Base-by-base conservation (phyloP, 2,113 vertebrate genomes). In the Thermophis baileyi region DNA sequence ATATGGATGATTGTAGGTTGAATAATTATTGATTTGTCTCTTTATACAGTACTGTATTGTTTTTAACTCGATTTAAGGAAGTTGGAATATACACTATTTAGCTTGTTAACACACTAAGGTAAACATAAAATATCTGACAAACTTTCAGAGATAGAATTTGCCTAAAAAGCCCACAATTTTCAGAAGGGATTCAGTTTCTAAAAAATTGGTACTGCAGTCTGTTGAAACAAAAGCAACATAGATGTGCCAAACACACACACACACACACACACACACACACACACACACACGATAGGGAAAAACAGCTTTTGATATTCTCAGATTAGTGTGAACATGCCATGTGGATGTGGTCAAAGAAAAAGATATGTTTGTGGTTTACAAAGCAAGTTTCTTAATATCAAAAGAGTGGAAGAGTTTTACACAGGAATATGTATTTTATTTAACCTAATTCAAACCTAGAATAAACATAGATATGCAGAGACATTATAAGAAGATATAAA, bases 161-260 rank as follows among this genome's bases (percentile, higher is more conserved):
- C 20, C 35, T 44, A 3, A 44, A 44, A 81, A 81, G 9, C 18
- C 74, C 35, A 81, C 74, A 44, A 22, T 81, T 81, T 81, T 81
- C 74, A 81, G 74, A 81, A 81, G 74, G 35, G 18, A 35, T 20
- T 54, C 20, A 24, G n/a, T 88, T 54, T 18, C 35, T 54, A 53
- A 53, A 89, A 55, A 55, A 44, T 22, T 81, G 69, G 18, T 81
- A 81, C 35, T 81, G 18, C 35, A 81, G 18, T 44, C 90, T 87
- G 69, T 44, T 91, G 91, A 94, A 94, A 92, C 47, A 87, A 94
- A 18, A 85, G 47, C 88, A 91, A 2, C 30, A 90, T 55, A 91
- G 1, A 0, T 93, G 35, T 92, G 25, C 40, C 30, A 30, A 16
- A 18, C 3, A 93, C 93, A 93, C 54, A 0, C 1, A 91, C 4